Evolutionary conservation across 2,888 invertebrate species (phyloP).

Genomic region (Emmelina monodactyla): DNA sequence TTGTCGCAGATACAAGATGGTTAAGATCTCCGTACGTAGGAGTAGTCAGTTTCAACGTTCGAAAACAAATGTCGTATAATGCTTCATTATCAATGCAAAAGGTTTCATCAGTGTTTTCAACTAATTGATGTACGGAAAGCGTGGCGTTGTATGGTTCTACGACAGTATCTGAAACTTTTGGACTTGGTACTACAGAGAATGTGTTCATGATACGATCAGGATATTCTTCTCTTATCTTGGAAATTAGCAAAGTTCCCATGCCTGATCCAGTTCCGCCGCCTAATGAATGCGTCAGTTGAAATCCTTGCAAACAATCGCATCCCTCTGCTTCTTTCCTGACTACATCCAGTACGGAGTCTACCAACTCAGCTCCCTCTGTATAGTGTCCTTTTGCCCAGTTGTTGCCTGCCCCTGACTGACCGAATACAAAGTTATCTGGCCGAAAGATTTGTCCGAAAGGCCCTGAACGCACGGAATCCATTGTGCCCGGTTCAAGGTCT

Average conservation of each 20-base stretch:
- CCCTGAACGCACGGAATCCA: conserved; percentile 89
- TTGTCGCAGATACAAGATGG: conserved; percentile 82
- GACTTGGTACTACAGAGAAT: conserved; percentile 81
- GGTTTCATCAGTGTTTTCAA: conserved; percentile 75
- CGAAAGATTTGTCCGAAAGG: conserved; percentile 85
- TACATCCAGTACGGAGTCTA: conserved; percentile 83
- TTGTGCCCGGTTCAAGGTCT: conserved; percentile 58
- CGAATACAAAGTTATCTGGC: conserved; percentile 90
- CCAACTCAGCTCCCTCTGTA: conserved; percentile 87
- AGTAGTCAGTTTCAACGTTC: conserved; percentile 75
- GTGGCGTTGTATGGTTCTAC: conserved; percentile 84
- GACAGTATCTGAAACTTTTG: conserved; percentile 76
- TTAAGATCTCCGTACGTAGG: conserved; percentile 84
- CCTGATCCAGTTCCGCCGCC: conserved; percentile 60
- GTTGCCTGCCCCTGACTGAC: conserved; percentile 53
- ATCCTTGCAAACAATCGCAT: conserved; percentile 91
- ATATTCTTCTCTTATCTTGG: conserved; percentile 88
- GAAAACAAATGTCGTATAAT: conserved; percentile 78
- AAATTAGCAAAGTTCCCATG: conserved; percentile 73
- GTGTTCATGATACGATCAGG: conserved; percentile 87
- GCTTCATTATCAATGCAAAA: conserved; percentile 80
- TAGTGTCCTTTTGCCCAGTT: conserved; percentile 77
- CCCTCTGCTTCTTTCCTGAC: conserved; percentile 86
- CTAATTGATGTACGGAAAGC: conserved; percentile 81
- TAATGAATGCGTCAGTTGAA: conserved; percentile 80